Base-by-base conservation (phyloP, 2,113 vertebrate genomes). In the Festucalex cinctus region DNA sequence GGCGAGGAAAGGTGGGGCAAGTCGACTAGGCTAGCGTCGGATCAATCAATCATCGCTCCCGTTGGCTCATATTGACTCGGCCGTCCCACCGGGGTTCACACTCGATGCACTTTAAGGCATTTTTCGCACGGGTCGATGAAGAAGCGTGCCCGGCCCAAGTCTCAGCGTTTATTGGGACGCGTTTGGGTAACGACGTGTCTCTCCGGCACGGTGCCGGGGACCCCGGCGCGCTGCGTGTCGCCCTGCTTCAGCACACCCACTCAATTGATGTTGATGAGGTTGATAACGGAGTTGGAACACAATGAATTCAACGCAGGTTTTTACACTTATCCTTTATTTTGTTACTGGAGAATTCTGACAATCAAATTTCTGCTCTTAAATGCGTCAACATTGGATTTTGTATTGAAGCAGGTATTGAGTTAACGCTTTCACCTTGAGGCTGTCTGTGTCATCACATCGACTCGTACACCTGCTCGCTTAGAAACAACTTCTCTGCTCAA, bases 91-190 rank as follows among this genome's bases (percentile, higher is more conserved):
- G 83, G 85, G 79, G 79, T 70, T 32, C 78, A 75, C 60, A 74
- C 79, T 88, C 87, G 88, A 89, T 88, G 83, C 82, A 86, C 87
- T 89, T 83, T 86, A 83, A 85, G 86, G 83, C 87, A 85, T 88
- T 86, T 32, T 57, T 88, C 80, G 82, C 4, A 60, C 77, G 70
- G 86, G 81, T 90, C 88, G 83, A 90, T 90, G 80, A 44, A 67
- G 81, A 75, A 87, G 81, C 77, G 85, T 90, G 88, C 85, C 82
- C 79, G 83, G 77, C 81, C 82, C 83, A 88, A 80, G 79, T 73
- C 77, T 82, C 72, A 82, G 70, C 81, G 76, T 79, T 85, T 82
- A 84, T 69, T 77, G 53, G 16, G 59, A 69, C 77, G 49, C 51
- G 60, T 76, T 64, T 19, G 49, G 67, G 59, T 78, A 49, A 65